phyloP scores from a whole-genome alignment of 2,113 vertebrate genomes.

The Hydropotes inermis region DNA sequence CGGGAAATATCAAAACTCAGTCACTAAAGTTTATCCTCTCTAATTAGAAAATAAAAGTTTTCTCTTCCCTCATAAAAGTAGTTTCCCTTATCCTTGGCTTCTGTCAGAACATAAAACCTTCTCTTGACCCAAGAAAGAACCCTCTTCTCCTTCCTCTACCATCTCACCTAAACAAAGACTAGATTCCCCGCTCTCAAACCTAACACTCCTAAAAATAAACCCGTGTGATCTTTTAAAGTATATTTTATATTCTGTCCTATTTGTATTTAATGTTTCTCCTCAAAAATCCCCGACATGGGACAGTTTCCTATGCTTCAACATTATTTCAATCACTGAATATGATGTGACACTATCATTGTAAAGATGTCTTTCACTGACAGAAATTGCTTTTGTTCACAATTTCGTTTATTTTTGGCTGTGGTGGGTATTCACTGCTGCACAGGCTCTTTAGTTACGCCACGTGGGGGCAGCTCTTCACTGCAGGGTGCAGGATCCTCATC shows the following conservation, averaged over 20 bases:
- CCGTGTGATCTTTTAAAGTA: background rate
- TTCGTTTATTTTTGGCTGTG: background rate
- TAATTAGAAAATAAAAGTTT: background rate
- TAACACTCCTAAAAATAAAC: background rate
- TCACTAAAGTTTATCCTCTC: background rate
- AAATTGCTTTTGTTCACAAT: background rate
- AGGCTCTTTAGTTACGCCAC: background rate
- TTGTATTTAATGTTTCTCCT: background rate
- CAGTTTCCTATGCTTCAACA: background rate
- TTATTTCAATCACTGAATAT: background rate
- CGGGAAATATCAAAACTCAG: background rate
- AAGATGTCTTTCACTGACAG: background rate
- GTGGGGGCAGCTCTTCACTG: background rate
- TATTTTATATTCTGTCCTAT: background rate
- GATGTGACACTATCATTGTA: background rate
- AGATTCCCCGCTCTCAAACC: background rate
- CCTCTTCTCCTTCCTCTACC: background rate
- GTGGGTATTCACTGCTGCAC: fast-evolving
- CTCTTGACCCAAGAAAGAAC: background rate
- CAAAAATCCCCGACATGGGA: background rate
- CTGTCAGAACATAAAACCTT: background rate
- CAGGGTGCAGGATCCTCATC: background rate
- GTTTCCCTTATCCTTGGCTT: background rate
- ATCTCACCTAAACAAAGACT: background rate
- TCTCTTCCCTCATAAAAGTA: background rate